Conservation (phyloP, 2,113 vertebrate genomes). For the Orcinus orca region DNA sequence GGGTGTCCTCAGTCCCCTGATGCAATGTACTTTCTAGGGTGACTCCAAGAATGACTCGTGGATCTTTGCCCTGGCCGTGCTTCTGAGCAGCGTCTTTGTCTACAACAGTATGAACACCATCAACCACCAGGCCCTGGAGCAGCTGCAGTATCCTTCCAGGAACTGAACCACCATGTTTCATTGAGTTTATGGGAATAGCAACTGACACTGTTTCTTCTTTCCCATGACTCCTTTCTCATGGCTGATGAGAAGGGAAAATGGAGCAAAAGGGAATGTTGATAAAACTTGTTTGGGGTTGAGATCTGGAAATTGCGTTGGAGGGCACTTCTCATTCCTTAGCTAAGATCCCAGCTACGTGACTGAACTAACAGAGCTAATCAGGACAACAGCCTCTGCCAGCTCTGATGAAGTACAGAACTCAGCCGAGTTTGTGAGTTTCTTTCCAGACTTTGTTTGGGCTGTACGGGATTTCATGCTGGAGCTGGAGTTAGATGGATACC, state of each 20-base stretch:
- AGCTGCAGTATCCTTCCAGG: constrained; percentile 71
- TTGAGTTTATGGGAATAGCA: neutral
- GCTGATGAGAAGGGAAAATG: neutral
- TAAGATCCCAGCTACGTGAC: constrained; percentile 77
- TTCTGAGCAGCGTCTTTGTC: constrained; percentile 75
- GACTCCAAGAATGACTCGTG: constrained; percentile 50
- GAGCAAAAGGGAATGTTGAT: neutral
- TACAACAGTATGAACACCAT: constrained; percentile 78
- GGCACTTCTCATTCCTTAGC: constrained; percentile 67
- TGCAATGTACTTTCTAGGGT: neutral
- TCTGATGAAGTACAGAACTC: constrained; percentile 25
- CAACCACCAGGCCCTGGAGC: constrained; percentile 64
- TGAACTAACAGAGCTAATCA: constrained; percentile 79
- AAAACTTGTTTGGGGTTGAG: neutral
- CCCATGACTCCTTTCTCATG: neutral
- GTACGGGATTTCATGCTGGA: constrained; percentile 81
- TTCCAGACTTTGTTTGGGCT: constrained; percentile 83
- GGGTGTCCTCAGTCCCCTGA: too few relatives aligned
- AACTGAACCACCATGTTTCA: accelerated
- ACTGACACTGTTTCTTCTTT: neutral
- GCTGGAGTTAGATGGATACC: constrained; percentile 41
- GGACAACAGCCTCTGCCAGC: constrained; percentile 64
- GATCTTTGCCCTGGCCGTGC: constrained; percentile 67
- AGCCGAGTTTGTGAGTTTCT: constrained; percentile 72
- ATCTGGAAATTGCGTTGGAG: constrained; percentile 31